Base-by-base conservation (phyloP, 2,113 vertebrate species). In the Channa maculata region DNA sequence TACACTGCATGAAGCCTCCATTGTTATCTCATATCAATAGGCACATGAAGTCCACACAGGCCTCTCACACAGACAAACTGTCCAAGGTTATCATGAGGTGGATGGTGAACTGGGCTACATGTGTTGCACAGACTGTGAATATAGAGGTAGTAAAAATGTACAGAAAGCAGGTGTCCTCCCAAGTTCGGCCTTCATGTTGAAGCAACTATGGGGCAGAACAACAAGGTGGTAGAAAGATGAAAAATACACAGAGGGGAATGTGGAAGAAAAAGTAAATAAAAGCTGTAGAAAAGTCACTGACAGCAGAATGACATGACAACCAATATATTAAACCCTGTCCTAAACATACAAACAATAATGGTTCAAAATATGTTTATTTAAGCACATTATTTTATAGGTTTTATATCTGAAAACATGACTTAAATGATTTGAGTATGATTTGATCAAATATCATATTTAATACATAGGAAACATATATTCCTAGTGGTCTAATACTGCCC, bases 91-190 rank as follows among this genome's bases (percentile, higher is more conserved):
- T 15, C n/a, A 53, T 13, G 61, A 76, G 48, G 71, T 44, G 66
- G 44, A 65, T 5, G 52, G 1, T 37, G 74, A 63, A 52, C 51
- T 71, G 75, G 50, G 34, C 57, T 36, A 41, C 88, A 90, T 77
- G 36, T 87, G 88, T 84, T 54, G 62, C 15, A 24, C 87, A 90
- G 85, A 65, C 82, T 62, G 43, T 33, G 59, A 14, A 64, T 36
- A 8, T 50, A 64, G 62, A 83, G 74, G 84, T 65, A 77, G 74
- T 61, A 73, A 38, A 53, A 86, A 83, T 85, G 63, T 85, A 52
- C 62, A 77, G 38, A 79, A 60, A 51, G 38, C 81, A 88, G 77
- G 75, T 80, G 57, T 38, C 24, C 50, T 41, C 12, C 55, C 38
- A 75, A 52, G n/a, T 3, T 55, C 59, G 6, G 41, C 46, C 65